Percentiles rank a stretch among this genome's conserved stretches.
phyloP scores from a whole-genome alignment of 1,140 invertebrate species.

The Diplogasteroides magnus region DNA sequence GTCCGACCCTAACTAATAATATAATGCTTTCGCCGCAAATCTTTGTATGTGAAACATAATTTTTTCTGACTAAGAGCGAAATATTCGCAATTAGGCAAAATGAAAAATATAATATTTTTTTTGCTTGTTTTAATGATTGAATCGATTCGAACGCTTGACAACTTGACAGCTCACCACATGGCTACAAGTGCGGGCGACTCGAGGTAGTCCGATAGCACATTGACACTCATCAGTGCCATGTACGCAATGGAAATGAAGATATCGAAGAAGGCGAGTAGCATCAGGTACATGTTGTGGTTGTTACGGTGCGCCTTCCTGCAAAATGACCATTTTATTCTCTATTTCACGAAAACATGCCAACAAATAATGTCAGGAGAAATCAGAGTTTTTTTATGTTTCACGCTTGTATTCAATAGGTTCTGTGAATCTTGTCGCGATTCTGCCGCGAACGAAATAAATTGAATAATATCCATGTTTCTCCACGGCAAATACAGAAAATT shows the following conservation, averaged over 20 bases:
- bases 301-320: slow-evolving; percentile 42
- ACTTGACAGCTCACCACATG: slow-evolving; percentile 35
- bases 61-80: slow-evolving; percentile 17
- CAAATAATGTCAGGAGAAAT: too few species aligned
- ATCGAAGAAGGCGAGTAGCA: slow-evolving; percentile 50
- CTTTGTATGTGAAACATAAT: too few species aligned
- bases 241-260: slow-evolving; percentile 48
- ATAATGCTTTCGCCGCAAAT: too few species aligned
- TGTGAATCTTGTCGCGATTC: too few species aligned
- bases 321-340: slow-evolving; percentile 11
- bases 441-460: too few species aligned
- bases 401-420: too few species aligned
- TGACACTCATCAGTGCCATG: slow-evolving; percentile 48
- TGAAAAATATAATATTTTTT: background rate
- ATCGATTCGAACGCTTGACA: too few species aligned
- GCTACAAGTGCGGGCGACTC: slow-evolving; percentile 35
- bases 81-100: slow-evolving; percentile 14
- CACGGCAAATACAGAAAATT: too few species aligned
- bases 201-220: slow-evolving; percentile 45
- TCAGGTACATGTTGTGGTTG: slow-evolving; percentile 46
- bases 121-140: slow-evolving; percentile 2
- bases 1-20: too few species aligned
- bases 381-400: too few species aligned
- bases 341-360: too few species aligned
- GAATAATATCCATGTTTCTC: too few species aligned